phyloP scores from a whole-genome alignment of 2,797 vertebrate species.

The Squalus acanthias region DNA sequence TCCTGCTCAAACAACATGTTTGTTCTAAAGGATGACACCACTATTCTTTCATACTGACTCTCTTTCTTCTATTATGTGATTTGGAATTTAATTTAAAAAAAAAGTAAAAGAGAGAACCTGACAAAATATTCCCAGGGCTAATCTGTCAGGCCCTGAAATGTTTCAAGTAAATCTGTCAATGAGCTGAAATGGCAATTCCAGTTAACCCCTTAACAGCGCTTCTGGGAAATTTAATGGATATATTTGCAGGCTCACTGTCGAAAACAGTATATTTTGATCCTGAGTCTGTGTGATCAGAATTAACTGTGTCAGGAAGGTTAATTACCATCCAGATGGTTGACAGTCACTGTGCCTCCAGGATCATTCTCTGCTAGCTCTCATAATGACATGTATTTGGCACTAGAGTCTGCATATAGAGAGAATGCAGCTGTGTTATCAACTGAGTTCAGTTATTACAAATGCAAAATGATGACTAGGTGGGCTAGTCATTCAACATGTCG shows the following conservation, averaged over 20 bases:
- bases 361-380: neutral
- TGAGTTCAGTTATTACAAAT: neutral
- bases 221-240: constrained; percentile 24
- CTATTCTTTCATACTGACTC: neutral
- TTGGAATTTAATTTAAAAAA: neutral
- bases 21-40: neutral
- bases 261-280: constrained; percentile 44
- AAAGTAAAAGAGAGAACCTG: neutral
- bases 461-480: neutral
- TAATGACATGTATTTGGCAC: neutral
- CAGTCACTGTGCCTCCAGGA: constrained; percentile 49
- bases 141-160: neutral
- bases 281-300: neutral
- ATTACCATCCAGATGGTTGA: constrained; percentile 54
- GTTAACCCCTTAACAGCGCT: constrained; percentile 42
- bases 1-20: neutral
- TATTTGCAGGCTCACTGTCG: constrained; percentile 45
- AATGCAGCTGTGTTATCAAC: neutral
- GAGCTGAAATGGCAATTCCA: constrained; percentile 34
- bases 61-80: neutral
- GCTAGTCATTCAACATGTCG: neutral
- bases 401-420: neutral
- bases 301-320: constrained; percentile 50
- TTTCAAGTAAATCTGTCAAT: neutral
- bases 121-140: neutral